Evolutionary conservation across 64 coral and sea anemone species (phyloP), one percentile per base, ranked within the genome.

Genomic region (Trachythela sp.): DNA sequence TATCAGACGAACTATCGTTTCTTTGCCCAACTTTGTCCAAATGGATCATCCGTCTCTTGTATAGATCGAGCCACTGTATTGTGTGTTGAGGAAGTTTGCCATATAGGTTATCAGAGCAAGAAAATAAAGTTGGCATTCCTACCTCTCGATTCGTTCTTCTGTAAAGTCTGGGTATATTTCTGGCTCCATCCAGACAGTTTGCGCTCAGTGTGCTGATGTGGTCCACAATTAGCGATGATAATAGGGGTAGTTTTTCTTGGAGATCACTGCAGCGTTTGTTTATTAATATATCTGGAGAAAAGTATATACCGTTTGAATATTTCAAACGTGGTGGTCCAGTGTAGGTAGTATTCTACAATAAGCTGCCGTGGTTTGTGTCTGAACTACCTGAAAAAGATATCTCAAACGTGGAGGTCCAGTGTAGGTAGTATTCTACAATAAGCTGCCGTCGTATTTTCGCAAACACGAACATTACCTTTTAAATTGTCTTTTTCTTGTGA

Each of bases 81-180:
- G n/a, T n/a, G n/a, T n/a, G n/a, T n/a, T n/a, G n/a, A n/a, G n/a
- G n/a, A n/a, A n/a, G n/a, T n/a, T n/a, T n/a, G n/a, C n/a, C n/a
- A n/a, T n/a, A n/a, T n/a, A n/a, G n/a, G n/a, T n/a, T n/a, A n/a
- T n/a, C n/a, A n/a, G n/a, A n/a, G n/a, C n/a, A n/a, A n/a, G n/a
- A n/a, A n/a, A n/a, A n/a, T n/a, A n/a, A n/a, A n/a, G n/a, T n/a
- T n/a, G n/a, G n/a, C n/a, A n/a, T n/a, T n/a, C n/a, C n/a, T 80
- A 80, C 75, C 38, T 80, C 75, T 36, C 75, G 20, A 36, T 80
- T 80, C 1, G 75, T 80, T 80, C 75, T 80, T 39, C 75, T 80
- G 34, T 80, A 80, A 20, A 80, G 31, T 80, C 75, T 80, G 33
- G 75, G 75, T 29, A 80, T 80, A 80, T 80, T 80, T 37, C 20